Percentiles rank a stretch among this genome's conserved stretches.
phyloP scores from a whole-genome alignment of 2,113 vertebrate genomes.

The Otis tarda region DNA sequence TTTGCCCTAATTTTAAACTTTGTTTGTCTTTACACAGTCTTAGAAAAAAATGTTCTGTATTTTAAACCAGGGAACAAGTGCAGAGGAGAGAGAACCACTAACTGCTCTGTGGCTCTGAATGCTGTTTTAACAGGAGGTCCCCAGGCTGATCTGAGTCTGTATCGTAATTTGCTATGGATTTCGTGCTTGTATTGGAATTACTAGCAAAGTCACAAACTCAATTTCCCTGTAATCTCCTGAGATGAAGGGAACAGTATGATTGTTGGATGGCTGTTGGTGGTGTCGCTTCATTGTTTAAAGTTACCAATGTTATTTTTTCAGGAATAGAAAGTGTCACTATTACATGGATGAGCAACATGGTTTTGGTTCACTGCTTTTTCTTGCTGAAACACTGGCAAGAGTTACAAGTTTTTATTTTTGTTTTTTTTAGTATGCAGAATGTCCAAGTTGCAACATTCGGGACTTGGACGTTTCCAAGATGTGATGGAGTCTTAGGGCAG shows the following conservation, averaged over 20 bases:
- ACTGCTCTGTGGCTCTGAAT: background rate
- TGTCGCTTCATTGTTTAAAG: background rate
- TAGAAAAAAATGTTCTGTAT: background rate
- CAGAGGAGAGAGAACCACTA: background rate
- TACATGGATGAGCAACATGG: background rate
- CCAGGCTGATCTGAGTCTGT: accelerated
- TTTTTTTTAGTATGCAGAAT: background rate
- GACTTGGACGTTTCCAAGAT: background rate
- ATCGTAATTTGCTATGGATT: background rate
- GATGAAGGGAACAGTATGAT: background rate
- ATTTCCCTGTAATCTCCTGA: background rate
- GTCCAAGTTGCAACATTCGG: background rate
- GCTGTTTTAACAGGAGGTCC: background rate
- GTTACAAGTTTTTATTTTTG: background rate
- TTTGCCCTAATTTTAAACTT: background rate
- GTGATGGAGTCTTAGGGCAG: background rate
- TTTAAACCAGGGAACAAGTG: background rate
- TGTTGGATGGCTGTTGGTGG: background rate
- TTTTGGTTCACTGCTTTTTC: background rate
- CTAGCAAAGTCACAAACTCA: background rate
- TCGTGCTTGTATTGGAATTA: background rate
- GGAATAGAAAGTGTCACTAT: background rate
- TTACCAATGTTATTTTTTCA: background rate
- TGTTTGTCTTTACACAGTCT: background rate
- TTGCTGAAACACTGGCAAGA: background rate